Conservation (phyloP, 2,888 invertebrate genomes). For the Parascotia fuliginaria region DNA sequence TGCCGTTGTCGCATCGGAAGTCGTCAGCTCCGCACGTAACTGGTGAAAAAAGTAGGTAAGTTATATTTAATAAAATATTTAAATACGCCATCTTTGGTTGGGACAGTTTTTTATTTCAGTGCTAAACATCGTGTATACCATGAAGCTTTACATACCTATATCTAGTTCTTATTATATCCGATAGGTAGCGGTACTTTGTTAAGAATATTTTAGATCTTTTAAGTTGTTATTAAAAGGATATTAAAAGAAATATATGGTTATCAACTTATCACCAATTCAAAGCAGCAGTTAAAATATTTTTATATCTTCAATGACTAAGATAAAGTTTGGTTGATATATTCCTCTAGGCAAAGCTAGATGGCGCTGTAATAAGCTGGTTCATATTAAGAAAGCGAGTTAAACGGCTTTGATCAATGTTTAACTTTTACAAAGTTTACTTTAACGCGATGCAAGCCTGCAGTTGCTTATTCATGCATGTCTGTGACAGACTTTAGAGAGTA, state of each 20-base stretch:
- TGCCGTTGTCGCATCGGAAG: constrained; percentile 83
- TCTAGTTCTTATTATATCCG: background rate
- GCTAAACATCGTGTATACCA: background rate
- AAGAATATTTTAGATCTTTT: background rate
- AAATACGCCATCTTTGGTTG: background rate
- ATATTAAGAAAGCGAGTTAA: background rate
- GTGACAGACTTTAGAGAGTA: constrained; percentile 23
- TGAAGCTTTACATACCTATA: too few relatives aligned
- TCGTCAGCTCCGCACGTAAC: constrained; percentile 74
- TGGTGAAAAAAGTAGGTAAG: constrained; percentile 54
- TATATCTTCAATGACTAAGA: too few relatives aligned
- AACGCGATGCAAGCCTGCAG: constrained; percentile 22
- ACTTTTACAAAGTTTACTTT: constrained; percentile 35
- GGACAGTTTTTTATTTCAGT: too few relatives aligned
- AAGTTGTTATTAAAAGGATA: too few relatives aligned
- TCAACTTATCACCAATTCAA: too few relatives aligned
- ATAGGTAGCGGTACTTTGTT: background rate
- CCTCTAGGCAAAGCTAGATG: constrained; percentile 7
- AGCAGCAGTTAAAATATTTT: too few relatives aligned
- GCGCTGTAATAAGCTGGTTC: constrained; percentile 6
- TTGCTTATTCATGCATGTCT: constrained; percentile 19
- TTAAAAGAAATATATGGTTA: too few relatives aligned
- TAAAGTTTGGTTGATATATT: background rate
- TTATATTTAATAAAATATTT: background rate
- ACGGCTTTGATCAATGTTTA: constrained; percentile 32